These are phyloP conservation scores for Champsocephalus esox DNA, from an alignment of 2,797 vertebrate genomes.

Conservation along the genomic window DNA sequence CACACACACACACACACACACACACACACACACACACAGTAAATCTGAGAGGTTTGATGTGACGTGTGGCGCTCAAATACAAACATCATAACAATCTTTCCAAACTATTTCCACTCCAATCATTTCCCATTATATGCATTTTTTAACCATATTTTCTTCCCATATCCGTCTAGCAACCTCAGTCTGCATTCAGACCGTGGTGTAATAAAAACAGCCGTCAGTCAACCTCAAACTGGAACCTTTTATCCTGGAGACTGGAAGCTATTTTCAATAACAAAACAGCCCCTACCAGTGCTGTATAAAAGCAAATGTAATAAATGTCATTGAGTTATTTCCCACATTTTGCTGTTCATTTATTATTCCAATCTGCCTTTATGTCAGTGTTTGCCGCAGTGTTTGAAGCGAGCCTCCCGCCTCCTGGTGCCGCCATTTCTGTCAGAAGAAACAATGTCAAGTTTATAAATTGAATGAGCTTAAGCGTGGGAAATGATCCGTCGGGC, in stretches of 20 bases:
- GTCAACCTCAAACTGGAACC: neutral
- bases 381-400: neutral
- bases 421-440: neutral
- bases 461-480: neutral
- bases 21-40: neutral
- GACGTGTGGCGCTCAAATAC: neutral
- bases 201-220: neutral
- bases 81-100: neutral
- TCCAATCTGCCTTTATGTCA: neutral
- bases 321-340: neutral
- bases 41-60: conserved; percentile 6
- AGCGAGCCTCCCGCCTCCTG: neutral
- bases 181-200: neutral
- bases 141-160: neutral
- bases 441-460: neutral
- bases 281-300: neutral
- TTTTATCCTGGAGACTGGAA: neutral
- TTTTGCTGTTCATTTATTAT: neutral
- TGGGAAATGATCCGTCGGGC: neutral
- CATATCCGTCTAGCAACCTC: neutral
- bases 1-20: neutral
- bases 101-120: neutral
- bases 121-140: neutral
- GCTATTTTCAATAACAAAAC: neutral
- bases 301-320: neutral